Evolutionary conservation across 2,888 invertebrate species (phyloP).

Genomic region (Nebria salina): DNA sequence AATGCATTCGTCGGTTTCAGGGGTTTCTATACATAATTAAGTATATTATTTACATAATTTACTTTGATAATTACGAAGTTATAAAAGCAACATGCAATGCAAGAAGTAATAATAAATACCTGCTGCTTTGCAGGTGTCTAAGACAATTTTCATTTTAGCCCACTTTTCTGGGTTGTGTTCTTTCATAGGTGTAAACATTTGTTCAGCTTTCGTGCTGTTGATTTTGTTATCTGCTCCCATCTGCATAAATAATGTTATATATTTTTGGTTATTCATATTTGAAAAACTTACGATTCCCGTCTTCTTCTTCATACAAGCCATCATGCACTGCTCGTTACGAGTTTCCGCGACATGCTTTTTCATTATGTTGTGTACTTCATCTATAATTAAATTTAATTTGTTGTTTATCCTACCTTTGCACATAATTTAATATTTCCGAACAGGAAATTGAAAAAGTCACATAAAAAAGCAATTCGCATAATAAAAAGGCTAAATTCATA

Average conservation of each 20-base stretch:
- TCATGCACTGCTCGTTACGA: background rate
- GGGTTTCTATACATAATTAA: background rate
- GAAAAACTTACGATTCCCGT: background rate
- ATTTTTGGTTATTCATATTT: background rate
- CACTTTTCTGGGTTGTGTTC: background rate
- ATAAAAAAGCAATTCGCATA: too few species aligned
- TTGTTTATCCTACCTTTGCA: background rate
- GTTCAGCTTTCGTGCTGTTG: background rate
- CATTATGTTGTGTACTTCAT: background rate
- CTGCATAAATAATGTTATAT: background rate
- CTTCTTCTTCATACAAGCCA: background rate
- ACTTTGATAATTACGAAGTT: too few species aligned
- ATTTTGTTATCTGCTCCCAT: background rate
- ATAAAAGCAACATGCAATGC: too few species aligned
- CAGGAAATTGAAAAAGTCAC: too few species aligned
- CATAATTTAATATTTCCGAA: too few species aligned
- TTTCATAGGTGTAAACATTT: background rate
- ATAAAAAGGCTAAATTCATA: too few species aligned
- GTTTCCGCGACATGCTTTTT: background rate
- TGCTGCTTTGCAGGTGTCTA: background rate
- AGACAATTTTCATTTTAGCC: background rate
- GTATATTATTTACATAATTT: too few species aligned
- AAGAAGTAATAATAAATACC: background rate
- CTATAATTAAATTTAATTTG: background rate
- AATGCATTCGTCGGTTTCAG: background rate